Conservation (phyloP, 2,888 invertebrate genomes). For the Papilio gigon region DNA sequence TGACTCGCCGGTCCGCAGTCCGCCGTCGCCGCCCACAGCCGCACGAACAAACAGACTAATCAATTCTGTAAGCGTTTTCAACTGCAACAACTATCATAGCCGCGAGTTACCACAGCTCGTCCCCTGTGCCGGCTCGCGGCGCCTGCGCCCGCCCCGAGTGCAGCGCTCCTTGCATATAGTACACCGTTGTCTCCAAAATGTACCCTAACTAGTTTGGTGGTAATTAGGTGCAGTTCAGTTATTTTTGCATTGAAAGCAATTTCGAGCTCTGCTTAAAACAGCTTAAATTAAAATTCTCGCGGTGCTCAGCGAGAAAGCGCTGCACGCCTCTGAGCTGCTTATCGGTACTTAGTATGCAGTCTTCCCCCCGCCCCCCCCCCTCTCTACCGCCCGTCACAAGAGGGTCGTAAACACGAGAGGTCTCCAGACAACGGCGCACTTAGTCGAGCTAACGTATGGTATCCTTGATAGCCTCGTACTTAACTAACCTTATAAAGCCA, state of each 20-base stretch:
- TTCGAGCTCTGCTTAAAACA: background rate
- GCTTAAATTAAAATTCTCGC: background rate
- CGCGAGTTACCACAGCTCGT: background rate
- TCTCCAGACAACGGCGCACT: slow-evolving; percentile 8
- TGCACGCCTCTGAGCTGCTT: background rate
- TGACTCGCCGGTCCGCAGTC: background rate
- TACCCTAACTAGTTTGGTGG: background rate
- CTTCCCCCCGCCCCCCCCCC: background rate
- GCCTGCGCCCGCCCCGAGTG: background rate
- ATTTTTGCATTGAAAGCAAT: background rate
- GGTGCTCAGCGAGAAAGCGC: background rate
- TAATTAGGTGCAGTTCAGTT: background rate
- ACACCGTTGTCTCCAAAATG: background rate
- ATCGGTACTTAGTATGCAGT: slow-evolving; percentile 5
- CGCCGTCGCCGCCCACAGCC: background rate
- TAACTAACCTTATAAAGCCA: background rate
- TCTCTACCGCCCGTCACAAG: background rate
- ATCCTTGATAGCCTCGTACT: background rate
- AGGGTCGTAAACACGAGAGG: background rate
- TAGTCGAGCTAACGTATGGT: background rate
- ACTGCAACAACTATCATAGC: background rate
- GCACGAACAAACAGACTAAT: background rate
- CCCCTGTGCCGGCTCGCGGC: background rate
- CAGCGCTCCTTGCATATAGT: background rate
- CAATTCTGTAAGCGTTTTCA: background rate